These are phyloP conservation scores for Saccostrea glomerata DNA, from an alignment of 1,140 invertebrate genomes.

Conservation along the genomic window DNA sequence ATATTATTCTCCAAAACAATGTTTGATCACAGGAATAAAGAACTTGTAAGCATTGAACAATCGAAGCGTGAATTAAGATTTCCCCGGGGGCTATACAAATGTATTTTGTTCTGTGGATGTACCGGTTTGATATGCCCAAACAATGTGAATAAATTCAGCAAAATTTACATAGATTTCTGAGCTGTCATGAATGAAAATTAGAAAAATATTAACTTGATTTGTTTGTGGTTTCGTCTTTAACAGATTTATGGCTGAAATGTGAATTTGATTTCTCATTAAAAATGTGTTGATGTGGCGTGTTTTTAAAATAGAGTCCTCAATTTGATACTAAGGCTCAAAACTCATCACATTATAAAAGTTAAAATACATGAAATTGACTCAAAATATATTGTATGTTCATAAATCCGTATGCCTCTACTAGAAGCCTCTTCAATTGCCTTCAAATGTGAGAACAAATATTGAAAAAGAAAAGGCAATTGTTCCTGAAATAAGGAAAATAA, in stretches of 20 bases:
- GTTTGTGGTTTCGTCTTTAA: background rate
- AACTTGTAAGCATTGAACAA: background rate
- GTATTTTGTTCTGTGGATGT: slow-evolving; percentile 10
- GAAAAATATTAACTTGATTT: slow-evolving; percentile 25
- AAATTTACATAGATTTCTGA: slow-evolving; percentile 4
- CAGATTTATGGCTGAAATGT: background rate
- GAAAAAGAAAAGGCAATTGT: no score
- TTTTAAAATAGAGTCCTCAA: background rate
- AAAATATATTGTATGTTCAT: no score
- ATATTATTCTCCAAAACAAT: background rate
- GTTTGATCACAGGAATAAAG: background rate
- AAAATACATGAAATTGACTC: no score
- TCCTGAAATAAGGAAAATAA: no score
- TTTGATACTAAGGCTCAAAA: no score
- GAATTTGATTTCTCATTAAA: background rate
- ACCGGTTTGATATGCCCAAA: slow-evolving; percentile 6
- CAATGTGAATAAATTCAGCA: slow-evolving; percentile 14
- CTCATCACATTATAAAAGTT: no score
- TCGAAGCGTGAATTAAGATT: background rate
- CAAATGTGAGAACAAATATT: no score
- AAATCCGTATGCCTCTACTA: no score
- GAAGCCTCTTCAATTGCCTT: no score
- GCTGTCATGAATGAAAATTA: slow-evolving; percentile 27
- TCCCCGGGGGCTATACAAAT: background rate
- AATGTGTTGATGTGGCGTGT: background rate